Evolutionary conservation across 2,797 vertebrate species (phyloP).

Genomic region (Hypotaenidia okinawae): DNA sequence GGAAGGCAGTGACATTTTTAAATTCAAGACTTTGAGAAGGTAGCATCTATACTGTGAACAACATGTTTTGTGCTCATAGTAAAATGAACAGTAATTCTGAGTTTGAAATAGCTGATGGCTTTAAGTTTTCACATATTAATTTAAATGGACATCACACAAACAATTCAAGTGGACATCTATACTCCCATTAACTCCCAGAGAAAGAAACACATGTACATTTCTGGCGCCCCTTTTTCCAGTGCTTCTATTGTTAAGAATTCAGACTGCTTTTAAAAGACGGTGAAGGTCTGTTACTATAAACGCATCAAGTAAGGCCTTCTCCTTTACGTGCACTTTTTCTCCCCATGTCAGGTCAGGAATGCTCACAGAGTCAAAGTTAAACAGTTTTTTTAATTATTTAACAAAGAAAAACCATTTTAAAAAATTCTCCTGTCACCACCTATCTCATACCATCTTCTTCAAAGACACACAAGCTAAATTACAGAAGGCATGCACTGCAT

Average conservation of each 20-base stretch:
- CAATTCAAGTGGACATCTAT: neutral
- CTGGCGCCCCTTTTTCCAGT: neutral
- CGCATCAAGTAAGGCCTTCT: neutral
- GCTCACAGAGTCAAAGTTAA: neutral
- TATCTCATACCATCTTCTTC: neutral
- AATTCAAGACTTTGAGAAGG: neutral
- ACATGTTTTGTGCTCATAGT: neutral
- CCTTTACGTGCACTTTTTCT: neutral
- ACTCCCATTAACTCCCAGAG: neutral
- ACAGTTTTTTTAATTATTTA: neutral
- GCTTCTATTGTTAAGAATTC: neutral
- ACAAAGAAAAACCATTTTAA: neutral
- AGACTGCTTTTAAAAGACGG: neutral
- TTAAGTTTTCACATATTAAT: neutral
- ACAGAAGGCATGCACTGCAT: neutral
- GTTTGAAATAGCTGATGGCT: neutral
- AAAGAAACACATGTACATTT: neutral
- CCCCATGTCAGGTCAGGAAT: neutral
- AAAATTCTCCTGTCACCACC: neutral
- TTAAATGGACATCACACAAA: neutral
- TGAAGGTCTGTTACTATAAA: neutral
- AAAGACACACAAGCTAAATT: neutral
- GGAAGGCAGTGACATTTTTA: neutral
- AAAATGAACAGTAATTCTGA: neutral
- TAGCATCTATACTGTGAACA: neutral